Evolutionary conservation across 2,888 invertebrate genomes (phyloP).

Genomic region (Euplexia lucipara): DNA sequence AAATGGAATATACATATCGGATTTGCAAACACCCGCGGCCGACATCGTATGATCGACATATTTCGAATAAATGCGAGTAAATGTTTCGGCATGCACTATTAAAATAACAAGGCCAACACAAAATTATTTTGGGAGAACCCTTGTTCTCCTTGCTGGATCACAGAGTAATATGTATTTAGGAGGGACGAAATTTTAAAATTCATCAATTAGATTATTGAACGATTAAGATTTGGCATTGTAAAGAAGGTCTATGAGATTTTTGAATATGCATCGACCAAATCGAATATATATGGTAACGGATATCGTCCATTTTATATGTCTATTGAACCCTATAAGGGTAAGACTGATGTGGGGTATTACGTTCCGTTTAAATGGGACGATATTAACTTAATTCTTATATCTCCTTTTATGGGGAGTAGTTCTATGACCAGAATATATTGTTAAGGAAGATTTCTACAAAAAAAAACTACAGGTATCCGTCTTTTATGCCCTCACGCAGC

Average conservation of each 20-base stretch:
- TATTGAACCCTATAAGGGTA: conserved; percentile 6
- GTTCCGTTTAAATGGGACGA: conserved; percentile 21
- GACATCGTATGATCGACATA: conserved; percentile 20
- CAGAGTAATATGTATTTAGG: no score
- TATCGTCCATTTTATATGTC: conserved; percentile 36
- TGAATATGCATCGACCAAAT: conserved; percentile 27
- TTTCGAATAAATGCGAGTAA: conserved; percentile 1
- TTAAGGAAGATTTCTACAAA: background rate
- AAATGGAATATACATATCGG: conserved; percentile 16
- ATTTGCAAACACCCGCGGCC: conserved; percentile 16
- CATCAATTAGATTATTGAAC: no score
- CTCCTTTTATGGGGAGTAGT: background rate
- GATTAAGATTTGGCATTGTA: background rate
- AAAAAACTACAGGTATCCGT: background rate
- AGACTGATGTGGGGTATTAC: conserved; percentile 10
- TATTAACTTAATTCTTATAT: background rate
- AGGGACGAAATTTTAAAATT: no score
- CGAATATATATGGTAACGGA: no score
- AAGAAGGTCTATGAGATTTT: conserved; percentile 14
- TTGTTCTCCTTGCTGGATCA: no score
- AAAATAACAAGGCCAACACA: no score
- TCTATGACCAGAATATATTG: conserved; percentile 4
- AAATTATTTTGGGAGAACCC: no score
- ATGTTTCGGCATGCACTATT: no score
- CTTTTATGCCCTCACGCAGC: background rate